Evolutionary conservation across 2,888 invertebrate genomes (phyloP).

Genomic region (Fragum whitleyi): DNA sequence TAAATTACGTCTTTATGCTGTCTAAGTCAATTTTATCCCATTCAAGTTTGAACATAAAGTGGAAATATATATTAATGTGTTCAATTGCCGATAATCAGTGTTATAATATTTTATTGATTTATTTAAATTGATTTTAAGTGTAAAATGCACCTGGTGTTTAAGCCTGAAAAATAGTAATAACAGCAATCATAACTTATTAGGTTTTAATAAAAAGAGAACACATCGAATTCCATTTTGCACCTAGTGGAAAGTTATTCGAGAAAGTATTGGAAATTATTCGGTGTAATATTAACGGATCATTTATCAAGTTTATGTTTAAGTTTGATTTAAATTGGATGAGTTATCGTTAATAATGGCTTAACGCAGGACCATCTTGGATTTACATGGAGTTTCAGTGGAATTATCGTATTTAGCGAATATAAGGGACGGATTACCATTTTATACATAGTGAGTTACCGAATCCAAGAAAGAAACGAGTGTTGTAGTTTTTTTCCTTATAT

Average conservation of each 20-base stretch:
- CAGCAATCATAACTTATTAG: neutral
- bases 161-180: neutral
- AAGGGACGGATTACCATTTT: neutral
- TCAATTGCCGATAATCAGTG: neutral
- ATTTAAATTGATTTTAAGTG: neutral
- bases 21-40: neutral
- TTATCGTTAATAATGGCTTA: neutral
- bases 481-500: too few species aligned
- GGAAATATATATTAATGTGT: neutral
- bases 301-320: constrained; percentile 1
- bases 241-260: neutral
- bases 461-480: too few species aligned
- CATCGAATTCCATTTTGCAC: neutral
- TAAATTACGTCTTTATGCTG: neutral
- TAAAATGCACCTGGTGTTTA: neutral
- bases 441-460: too few species aligned
- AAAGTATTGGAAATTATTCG: neutral
- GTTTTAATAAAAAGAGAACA: neutral
- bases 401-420: neutral
- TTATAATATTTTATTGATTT: neutral
- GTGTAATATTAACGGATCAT: neutral
- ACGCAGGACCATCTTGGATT: neutral
- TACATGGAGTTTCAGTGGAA: neutral
- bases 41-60: neutral
- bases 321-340: neutral